Evolutionary conservation across 2,797 vertebrate genomes (phyloP).

Genomic region (Galago senegalensis): DNA sequence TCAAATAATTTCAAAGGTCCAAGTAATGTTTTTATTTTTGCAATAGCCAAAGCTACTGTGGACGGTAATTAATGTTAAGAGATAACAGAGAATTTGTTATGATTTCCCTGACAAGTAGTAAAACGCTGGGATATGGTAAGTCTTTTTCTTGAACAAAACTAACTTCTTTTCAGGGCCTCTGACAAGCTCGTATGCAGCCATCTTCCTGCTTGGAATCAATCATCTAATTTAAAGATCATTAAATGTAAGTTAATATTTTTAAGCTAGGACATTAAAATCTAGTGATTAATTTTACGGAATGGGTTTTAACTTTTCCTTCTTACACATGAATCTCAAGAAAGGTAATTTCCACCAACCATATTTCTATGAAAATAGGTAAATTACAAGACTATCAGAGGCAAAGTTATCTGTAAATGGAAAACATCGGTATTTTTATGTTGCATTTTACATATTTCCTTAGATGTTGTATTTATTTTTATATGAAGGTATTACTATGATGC

Average conservation of each 20-base stretch:
- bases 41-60: not conserved
- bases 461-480: not conserved
- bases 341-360: not conserved
- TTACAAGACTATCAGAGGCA: not conserved
- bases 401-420: not conserved
- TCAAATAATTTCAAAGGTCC: slow-evolving; percentile 66
- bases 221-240: slow-evolving; percentile 18
- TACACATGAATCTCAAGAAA: slow-evolving; percentile 38
- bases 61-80: slow-evolving; percentile 2
- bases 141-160: not conserved
- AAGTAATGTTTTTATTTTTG: slow-evolving; percentile 41
- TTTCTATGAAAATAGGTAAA: slow-evolving; percentile 42
- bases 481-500: not conserved
- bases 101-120: not conserved
- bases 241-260: slow-evolving; percentile 8
- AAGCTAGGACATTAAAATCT: not conserved
- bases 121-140: not conserved
- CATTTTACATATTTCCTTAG: slow-evolving; percentile 38
- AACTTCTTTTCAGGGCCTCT: not conserved
- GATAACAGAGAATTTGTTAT: not conserved
- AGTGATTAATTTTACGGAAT: not conserved
- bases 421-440: not conserved
- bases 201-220: slow-evolving; percentile 50
- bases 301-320: not conserved
- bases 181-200: not conserved